These are phyloP conservation scores for Bubo blakistoni DNA, from an alignment of 2,113 vertebrate genomes.

Conservation along the genomic window DNA sequence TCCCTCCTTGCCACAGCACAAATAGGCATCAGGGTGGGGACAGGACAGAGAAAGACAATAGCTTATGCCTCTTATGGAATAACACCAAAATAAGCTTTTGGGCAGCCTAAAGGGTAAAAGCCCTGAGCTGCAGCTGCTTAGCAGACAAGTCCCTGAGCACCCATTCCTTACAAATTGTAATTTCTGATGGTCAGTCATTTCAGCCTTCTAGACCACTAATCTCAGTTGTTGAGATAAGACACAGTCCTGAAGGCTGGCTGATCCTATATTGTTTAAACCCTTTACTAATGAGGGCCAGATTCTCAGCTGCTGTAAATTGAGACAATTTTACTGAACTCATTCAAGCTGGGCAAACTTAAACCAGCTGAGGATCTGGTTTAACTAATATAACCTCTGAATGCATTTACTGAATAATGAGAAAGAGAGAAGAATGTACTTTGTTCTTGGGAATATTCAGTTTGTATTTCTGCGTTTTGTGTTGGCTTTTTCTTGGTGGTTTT, in stretches of 20 bases:
- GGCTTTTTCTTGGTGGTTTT: background rate
- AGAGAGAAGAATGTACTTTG: background rate
- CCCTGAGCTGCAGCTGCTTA: background rate
- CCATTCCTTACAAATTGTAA: background rate
- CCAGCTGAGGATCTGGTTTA: slow-evolving; percentile 31
- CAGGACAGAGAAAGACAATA: background rate
- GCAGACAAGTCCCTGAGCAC: background rate
- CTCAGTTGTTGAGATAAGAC: background rate
- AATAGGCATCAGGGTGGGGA: background rate
- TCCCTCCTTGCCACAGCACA: background rate
- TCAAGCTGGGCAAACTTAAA: slow-evolving; percentile 9
- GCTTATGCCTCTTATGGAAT: background rate
- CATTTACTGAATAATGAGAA: slow-evolving; percentile 1
- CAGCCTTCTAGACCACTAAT: background rate
- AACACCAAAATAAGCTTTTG: background rate
- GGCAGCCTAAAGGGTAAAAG: background rate
- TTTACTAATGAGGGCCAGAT: background rate
- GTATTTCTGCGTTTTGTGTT: background rate
- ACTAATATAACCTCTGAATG: background rate
- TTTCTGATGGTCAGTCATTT: background rate
- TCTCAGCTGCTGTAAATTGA: slow-evolving; percentile 1
- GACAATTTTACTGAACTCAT: background rate
- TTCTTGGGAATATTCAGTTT: background rate
- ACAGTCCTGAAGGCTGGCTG: background rate
- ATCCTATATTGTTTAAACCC: background rate